Conservation (phyloP, 2,888 invertebrate species). For the Drosophila anceps region DNA sequence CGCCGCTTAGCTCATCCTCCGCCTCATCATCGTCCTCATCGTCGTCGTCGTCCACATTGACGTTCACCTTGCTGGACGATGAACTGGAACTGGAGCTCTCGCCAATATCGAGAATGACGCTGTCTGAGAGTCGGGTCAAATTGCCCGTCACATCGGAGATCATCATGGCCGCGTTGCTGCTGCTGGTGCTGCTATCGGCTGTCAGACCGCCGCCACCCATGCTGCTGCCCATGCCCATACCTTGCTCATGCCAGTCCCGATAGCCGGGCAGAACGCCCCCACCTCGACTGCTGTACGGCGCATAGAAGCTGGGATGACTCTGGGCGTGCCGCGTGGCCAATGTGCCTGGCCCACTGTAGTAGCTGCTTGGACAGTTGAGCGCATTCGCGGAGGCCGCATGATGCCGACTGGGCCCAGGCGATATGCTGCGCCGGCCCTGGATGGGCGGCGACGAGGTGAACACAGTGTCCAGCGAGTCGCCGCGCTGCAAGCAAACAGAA, state of each 20-base stretch:
- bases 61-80: constrained; percentile 80
- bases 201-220: constrained; percentile 2
- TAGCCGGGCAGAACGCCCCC: constrained; percentile 36
- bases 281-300: constrained; percentile 47
- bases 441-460: constrained; percentile 88
- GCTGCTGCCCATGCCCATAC: constrained; percentile 38
- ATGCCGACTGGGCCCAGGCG: constrained; percentile 76
- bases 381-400: constrained; percentile 71
- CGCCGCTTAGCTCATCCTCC: constrained; percentile 64
- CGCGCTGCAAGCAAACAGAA: constrained; percentile 86
- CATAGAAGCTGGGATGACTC: constrained; percentile 69
- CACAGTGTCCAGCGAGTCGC: constrained; percentile 89
- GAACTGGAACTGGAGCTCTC: constrained; percentile 83
- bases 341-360: constrained; percentile 65
- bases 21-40: constrained; percentile 80
- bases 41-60: constrained; percentile 68
- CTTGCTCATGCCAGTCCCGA: constrained; percentile 66
- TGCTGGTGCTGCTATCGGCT: constrained; percentile 5
- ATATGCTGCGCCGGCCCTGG: constrained; percentile 72
- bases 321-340: constrained; percentile 67
- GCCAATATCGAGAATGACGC: constrained; percentile 84
- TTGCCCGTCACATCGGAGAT: constrained; percentile 85
- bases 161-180: constrained; percentile 53
- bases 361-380: constrained; percentile 64
- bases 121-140: constrained; percentile 84